Base-by-base conservation (phyloP, 2,113 vertebrate species). In the Solea solea region DNA sequence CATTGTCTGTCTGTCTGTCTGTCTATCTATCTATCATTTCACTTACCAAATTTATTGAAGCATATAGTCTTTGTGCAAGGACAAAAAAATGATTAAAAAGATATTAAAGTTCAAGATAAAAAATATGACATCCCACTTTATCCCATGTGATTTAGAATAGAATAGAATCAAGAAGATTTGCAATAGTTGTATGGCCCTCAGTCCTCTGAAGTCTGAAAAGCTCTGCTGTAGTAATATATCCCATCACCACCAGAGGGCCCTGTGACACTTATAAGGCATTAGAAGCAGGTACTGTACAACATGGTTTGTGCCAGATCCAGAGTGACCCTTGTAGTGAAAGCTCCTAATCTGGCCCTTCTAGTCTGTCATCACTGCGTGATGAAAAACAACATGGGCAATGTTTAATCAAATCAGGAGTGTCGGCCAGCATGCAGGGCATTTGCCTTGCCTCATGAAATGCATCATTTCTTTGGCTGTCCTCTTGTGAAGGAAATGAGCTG, bases 381-480 rank as follows among this genome's bases (percentile, higher is more conserved):
- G 74, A 84, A 81, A 86, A 62, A 61, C 67, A 78, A 69, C 68
- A 64, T 60, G 76, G 54, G 64, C 68, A 53, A 82, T 39, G 46
- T 77, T 81, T 65, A 62, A 62, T 80, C 41, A 74, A 80, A 87
- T 84, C 72, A 80, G 52, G 28, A 56, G 56, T 64, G 64, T 64
- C 80, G 75, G 75, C 54, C 71, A 78, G 69, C 54, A 81, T 42
- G 59, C 75, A 80, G 79, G 78, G 78, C 82, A 87, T 88, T 80
- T 64, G 57, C 73, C 16, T 84, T 81, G 72, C 76, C 73, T 88
- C 87, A 88, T 87, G 75, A 82, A 82, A 88, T 84, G 86, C 80
- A 74, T 86, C 40, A 86, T 82, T 89, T 89, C 55, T 64, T 76
- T 85, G 80, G 84, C 85, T 55, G 62, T 76, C 52, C 75, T 42